Evolutionary conservation across 1,140 invertebrate genomes (phyloP).

Genomic region (Orussus abietinus): DNA sequence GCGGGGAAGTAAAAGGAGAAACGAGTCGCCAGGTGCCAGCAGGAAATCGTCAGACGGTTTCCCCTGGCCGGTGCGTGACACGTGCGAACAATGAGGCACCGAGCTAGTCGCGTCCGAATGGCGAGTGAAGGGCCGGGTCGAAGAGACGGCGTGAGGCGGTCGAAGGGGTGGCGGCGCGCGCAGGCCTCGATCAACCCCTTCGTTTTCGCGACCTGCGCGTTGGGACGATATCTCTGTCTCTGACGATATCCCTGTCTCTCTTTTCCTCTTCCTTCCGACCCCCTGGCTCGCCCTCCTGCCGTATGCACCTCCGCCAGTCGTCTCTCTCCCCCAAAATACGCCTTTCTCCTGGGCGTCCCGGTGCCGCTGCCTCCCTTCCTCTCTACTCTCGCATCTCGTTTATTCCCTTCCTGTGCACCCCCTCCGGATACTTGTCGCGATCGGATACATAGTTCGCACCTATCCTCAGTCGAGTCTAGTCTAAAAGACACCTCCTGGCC

Average conservation of each 20-base stretch:
- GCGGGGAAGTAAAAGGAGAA: conserved; percentile 26
- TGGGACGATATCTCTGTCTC: neutral
- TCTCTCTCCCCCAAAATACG: neutral
- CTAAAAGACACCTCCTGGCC: no score
- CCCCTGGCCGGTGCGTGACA: conserved; percentile 43
- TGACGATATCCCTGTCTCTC: conserved; percentile 1
- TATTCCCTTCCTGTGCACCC: no score
- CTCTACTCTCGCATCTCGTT: no score
- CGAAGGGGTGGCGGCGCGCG: neutral
- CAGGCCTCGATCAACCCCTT: conserved; percentile 7
- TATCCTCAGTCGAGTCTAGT: no score
- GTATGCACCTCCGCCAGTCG: neutral
- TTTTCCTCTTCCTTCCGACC: neutral
- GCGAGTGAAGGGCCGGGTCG: conserved; percentile 14
- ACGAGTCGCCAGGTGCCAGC: conserved; percentile 36
- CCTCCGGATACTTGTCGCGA: no score
- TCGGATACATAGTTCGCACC: no score
- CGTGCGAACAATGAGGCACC: conserved; percentile 43
- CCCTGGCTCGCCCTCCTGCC: neutral
- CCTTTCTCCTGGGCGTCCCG: no score
- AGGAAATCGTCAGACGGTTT: conserved; percentile 45
- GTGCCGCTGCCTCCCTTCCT: no score
- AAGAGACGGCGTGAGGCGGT: conserved; percentile 4
- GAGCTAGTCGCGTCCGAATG: conserved; percentile 18
- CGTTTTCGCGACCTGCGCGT: neutral